Evolutionary conservation across 2,888 invertebrate genomes (phyloP).

Genomic region (Argyresthia goedartella): DNA sequence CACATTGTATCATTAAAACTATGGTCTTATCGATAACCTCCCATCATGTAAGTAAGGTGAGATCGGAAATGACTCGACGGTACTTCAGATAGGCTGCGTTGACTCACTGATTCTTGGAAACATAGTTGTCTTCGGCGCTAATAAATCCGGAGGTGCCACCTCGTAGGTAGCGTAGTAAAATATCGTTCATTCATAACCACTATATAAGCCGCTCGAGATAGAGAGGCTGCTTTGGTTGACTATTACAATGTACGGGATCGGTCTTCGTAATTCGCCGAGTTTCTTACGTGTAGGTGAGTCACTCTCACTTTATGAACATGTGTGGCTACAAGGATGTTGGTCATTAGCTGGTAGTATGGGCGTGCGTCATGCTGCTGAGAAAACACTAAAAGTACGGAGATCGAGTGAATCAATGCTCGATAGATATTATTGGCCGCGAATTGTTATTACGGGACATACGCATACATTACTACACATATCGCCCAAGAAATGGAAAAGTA

Average conservation of each 20-base stretch:
- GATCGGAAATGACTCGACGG: constrained; percentile 41
- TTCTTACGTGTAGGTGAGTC: constrained; percentile 7
- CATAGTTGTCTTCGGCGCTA: background rate
- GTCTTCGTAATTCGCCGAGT: constrained; percentile 16
- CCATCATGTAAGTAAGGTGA: background rate
- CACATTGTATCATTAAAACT: no score
- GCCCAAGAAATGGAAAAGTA: no score
- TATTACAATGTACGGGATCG: no score
- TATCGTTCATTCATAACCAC: constrained; percentile 50
- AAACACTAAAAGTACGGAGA: background rate
- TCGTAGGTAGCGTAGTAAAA: constrained; percentile 19
- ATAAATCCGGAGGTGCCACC: constrained; percentile 1
- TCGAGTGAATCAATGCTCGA: background rate
- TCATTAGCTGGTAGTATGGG: constrained; percentile 15
- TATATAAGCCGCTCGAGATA: constrained; percentile 34
- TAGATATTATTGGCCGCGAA: no score
- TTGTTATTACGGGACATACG: no score
- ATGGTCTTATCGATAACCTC: no score
- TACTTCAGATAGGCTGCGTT: constrained; percentile 15
- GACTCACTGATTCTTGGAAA: constrained; percentile 34
- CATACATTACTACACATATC: no score
- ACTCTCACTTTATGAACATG: constrained; percentile 9
- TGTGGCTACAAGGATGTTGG: constrained; percentile 16
- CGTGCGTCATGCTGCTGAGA: constrained; percentile 28
- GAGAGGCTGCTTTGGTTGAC: constrained; percentile 15